phyloP scores from a whole-genome alignment of 2,797 vertebrate species.

The Rhinophrynus dorsalis region DNA sequence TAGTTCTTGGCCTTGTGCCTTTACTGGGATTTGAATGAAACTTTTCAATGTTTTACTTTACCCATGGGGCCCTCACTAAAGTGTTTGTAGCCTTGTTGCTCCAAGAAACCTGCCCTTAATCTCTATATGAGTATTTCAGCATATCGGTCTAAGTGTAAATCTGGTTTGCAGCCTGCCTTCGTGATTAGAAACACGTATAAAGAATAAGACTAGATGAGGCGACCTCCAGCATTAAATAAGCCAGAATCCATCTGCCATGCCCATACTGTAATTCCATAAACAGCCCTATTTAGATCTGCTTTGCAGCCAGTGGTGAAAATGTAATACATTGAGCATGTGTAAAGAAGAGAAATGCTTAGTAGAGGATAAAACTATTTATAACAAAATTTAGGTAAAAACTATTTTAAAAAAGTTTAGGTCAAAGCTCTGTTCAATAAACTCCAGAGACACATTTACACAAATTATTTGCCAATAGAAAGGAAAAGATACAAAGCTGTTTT shows the following conservation, averaged over 20 bases:
- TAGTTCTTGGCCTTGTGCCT: slow-evolving; percentile 37
- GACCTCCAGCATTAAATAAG: background rate
- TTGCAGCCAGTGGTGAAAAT: background rate
- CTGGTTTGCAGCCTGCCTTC: slow-evolving; percentile 17
- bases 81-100: slow-evolving; percentile 38
- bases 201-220: background rate
- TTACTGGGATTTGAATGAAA: slow-evolving; percentile 39
- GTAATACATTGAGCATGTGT: slow-evolving; percentile 24
- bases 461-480: too few relatives aligned
- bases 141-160: slow-evolving; percentile 38
- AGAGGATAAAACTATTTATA: background rate
- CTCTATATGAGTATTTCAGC: slow-evolving; percentile 13
- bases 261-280: background rate
- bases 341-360: background rate
- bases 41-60: slow-evolving; percentile 43
- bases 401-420: too few relatives aligned
- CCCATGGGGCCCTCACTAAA: slow-evolving; percentile 17
- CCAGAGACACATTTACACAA: too few relatives aligned
- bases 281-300: background rate
- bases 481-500: too few relatives aligned
- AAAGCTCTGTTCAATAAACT: background rate
- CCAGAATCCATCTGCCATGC: background rate
- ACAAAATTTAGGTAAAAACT: background rate
- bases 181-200: slow-evolving; percentile 11
- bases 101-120: slow-evolving; percentile 26